Evolutionary conservation across 2,888 invertebrate species (phyloP), one percentile per base, ranked within the genome.

Genomic region (Pedicia rivosa): DNA sequence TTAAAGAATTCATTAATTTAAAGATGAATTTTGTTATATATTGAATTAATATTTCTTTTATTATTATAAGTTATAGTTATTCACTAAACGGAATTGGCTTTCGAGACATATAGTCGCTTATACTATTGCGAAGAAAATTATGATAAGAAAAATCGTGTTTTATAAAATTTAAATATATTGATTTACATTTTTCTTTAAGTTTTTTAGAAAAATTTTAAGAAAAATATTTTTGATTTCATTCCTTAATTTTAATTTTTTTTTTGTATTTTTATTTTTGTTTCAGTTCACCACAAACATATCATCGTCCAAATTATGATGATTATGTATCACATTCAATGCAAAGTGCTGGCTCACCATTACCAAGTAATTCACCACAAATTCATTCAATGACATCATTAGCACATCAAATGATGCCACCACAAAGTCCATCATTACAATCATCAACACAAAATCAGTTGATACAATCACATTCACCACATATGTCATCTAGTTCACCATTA

Each of bases 401-500:
- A 17, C 35, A 35, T 17, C n/a, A 25, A 7, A 35, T 35, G 35
- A 26, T 35, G 12, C 25, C 35, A 35, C 20, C 35, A 3, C 35
- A 35, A 7, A 35, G 35, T 26, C 35, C 35, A 35, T 35, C 35
- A 17, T 26, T 26, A 26, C n/a, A 19, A 17, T 7, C 10, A 7
- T 16, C 15, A 7, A 35, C 15, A 16, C 48, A 49, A 26, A 48
- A 45, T 34, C 45, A 47, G 12, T 45, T 49, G 47, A 25, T 48
- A 32, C 40, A 47, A 20, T 46, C 50, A 13, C 32, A 32, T 26
- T 48, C 47, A 31, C 48, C 49, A 7, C 53, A 54, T 20, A 47
- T 57, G 41, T 46, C 50, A 15, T 50, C 55, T 5, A 51, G 50
- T 31, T 49, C 52, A 10, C 51, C 57, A 3, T 39, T 62, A 24